A percentile compares a stretch with the other conserved stretches of the same genome.
These are phyloP conservation scores for Anas acuta DNA, from an alignment of 2,797 vertebrate species.

Conservation along the genomic window DNA sequence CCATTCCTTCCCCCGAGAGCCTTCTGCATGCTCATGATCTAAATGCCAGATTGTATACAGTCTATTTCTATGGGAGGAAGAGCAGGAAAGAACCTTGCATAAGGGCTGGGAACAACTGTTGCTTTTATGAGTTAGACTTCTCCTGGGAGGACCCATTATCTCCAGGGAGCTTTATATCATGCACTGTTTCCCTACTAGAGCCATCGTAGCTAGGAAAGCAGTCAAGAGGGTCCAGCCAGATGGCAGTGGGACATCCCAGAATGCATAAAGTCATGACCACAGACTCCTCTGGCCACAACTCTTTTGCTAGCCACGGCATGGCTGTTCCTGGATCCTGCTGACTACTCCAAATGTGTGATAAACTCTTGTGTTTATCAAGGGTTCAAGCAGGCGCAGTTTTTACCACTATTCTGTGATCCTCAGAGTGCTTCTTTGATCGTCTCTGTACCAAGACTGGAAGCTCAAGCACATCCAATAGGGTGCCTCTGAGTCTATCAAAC, in stretches of 20 bases:
- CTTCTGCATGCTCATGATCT: neutral
- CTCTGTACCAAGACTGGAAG: no score
- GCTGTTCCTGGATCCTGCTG: no score
- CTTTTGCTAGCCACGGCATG: no score
- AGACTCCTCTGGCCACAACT: no score
- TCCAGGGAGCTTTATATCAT: neutral
- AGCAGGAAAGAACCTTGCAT: neutral
- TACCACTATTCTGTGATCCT: no score
- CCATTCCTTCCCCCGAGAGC: neutral
- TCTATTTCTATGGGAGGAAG: neutral
- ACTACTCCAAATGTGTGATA: no score
- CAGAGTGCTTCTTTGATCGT: no score
- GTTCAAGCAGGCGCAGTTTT: no score
- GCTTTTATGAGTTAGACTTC: neutral
- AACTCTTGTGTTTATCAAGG: no score
- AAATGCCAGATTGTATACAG: neutral
- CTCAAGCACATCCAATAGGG: no score
- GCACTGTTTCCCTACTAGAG: neutral
- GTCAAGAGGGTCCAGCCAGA: neutral
- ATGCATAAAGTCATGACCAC: neutral
- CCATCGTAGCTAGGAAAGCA: no score
- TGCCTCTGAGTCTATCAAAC: no score
- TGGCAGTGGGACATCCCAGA: neutral
- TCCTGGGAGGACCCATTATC: neutral
- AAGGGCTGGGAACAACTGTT: fast-evolving